Evolutionary conservation across 2,888 invertebrate species (phyloP).

Genomic region (Tromatobia lineatoria): DNA sequence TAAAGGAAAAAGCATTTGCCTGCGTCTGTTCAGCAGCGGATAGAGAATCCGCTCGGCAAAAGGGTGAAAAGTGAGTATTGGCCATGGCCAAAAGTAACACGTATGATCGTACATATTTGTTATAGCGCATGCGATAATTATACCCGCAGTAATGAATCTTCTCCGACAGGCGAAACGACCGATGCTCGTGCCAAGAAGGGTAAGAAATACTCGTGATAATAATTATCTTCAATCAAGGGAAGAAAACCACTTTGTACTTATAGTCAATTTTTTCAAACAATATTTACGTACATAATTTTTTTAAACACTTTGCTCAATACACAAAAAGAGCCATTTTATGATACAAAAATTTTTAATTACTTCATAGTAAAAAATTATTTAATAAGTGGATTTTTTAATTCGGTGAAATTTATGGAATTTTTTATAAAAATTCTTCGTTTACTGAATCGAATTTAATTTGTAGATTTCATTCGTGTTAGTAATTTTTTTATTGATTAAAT

Average conservation of each 20-base stretch:
- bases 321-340: too few relatives aligned
- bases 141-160: constrained; percentile 75
- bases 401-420: too few relatives aligned
- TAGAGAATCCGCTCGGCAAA: constrained; percentile 57
- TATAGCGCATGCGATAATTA: constrained; percentile 67
- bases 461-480: too few relatives aligned
- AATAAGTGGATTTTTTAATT: too few relatives aligned
- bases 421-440: not conserved
- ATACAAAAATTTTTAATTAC: too few relatives aligned
- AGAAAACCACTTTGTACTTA: not conserved
- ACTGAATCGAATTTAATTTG: too few relatives aligned
- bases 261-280: not conserved
- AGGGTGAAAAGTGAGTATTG: constrained; percentile 66
- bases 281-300: not conserved
- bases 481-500: too few relatives aligned
- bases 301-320: not conserved
- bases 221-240: not conserved
- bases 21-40: constrained; percentile 68
- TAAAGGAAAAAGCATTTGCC: constrained; percentile 74
- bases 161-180: constrained; percentile 73
- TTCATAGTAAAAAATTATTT: too few relatives aligned
- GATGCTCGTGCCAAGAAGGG: constrained; percentile 75
- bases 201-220: constrained; percentile 69
- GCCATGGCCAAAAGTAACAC: constrained; percentile 42
- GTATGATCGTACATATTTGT: constrained; percentile 43